Percentiles rank a stretch among this genome's conserved stretches.
phyloP scores from a whole-genome alignment of 1,140 invertebrate species.

The Phymorhynchus buccinoides region DNA sequence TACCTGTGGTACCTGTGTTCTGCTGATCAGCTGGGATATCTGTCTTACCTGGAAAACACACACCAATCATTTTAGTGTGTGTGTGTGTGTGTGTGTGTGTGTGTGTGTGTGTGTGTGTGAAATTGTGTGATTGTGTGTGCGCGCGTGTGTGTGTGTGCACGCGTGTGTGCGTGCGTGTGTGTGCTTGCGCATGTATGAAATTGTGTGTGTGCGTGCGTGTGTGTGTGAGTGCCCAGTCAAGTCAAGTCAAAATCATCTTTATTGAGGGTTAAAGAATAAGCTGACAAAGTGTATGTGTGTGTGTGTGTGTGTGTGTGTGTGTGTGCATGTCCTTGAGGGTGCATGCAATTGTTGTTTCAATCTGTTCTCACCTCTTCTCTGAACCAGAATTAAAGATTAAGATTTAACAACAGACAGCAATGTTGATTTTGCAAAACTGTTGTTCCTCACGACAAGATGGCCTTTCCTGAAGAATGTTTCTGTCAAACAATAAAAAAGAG shows the following conservation, averaged over 20 bases:
- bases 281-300: slow-evolving; percentile 1
- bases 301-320: neutral
- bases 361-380: no score
- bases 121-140: neutral
- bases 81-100: neutral
- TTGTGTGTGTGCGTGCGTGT: neutral
- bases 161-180: neutral
- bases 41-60: slow-evolving; percentile 45
- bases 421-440: no score
- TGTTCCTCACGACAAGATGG: no score
- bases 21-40: slow-evolving; percentile 50
- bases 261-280: no score
- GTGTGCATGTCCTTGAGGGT: neutral
- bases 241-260: no score
- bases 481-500: no score
- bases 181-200: neutral
- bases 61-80: neutral
- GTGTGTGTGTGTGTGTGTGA: neutral
- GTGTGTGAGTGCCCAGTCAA: neutral
- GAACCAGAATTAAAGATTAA: no score
- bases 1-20: slow-evolving; percentile 40
- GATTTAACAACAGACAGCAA: no score
- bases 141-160: neutral
- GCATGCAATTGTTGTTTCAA: no score
- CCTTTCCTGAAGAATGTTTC: no score